A percentile compares a stretch with the other conserved stretches of the same genome.
Evolutionary conservation across 2,113 vertebrate genomes (phyloP).

Genomic region (Centropus bengalensis): DNA sequence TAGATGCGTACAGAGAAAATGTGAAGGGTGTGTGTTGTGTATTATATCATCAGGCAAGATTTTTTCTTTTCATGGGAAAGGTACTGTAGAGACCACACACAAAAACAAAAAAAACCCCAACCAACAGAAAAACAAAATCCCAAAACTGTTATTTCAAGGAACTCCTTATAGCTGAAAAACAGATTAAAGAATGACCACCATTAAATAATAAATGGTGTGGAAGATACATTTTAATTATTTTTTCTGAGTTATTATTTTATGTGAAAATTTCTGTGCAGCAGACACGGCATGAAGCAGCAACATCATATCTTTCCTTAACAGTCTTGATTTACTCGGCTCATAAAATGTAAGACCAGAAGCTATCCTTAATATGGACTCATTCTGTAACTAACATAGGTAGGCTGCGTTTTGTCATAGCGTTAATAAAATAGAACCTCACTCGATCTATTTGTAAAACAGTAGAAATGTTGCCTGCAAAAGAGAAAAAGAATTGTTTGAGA

Average conservation of each 20-base stretch:
- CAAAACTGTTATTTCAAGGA: background rate
- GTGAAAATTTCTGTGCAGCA: background rate
- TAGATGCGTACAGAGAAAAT: background rate
- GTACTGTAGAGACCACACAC: background rate
- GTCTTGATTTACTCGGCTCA: constrained; percentile 15
- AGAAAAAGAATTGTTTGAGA: background rate
- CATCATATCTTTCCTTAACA: background rate
- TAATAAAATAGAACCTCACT: background rate
- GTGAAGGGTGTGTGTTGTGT: background rate
- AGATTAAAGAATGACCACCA: background rate
- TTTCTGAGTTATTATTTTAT: background rate
- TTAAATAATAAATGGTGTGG: background rate
- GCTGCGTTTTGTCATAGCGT: constrained; percentile 2
- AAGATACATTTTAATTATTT: background rate
- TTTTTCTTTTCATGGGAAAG: background rate
- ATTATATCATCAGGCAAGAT: background rate
- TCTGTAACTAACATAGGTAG: background rate
- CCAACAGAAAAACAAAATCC: background rate
- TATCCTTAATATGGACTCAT: constrained; percentile 21
- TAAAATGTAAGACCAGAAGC: constrained; percentile 42
- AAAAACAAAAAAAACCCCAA: background rate
- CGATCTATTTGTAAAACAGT: background rate
- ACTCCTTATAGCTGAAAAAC: background rate
- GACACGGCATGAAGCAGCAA: background rate
- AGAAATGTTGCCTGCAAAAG: background rate